Evolutionary conservation across 1,140 invertebrate species (phyloP).

Genomic region (Drosophila repleta): DNA sequence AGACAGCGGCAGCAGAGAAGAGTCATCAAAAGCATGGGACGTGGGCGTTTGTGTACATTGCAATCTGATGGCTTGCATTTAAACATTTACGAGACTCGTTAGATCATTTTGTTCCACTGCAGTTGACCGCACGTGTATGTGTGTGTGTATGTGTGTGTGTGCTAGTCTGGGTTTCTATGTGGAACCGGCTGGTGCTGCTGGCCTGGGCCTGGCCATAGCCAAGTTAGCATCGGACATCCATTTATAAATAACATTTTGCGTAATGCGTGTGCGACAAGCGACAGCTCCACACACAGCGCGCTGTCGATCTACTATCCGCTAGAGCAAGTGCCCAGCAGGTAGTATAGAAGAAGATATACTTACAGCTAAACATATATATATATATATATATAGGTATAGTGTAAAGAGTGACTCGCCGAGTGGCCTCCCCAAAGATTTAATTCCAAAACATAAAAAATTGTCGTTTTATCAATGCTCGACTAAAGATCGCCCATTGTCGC

Average conservation of each 20-base stretch:
- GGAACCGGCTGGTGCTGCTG: constrained; percentile 32
- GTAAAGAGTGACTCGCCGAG: constrained; percentile 10
- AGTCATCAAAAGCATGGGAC: neutral
- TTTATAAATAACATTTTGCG: constrained; percentile 83
- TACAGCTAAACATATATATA: constrained; percentile 1
- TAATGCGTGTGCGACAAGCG: constrained; percentile 66
- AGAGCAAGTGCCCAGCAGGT: constrained; percentile 1
- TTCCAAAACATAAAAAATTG: constrained; percentile 54
- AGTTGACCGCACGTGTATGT: constrained; percentile 12
- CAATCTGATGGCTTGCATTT: constrained; percentile 12
- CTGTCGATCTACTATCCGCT: constrained; percentile 33
- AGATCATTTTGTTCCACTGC: constrained; percentile 22
- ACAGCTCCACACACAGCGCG: constrained; percentile 28
- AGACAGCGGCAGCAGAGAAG: constrained; percentile 9
- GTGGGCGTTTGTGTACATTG: constrained; percentile 40
- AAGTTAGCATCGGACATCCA: constrained; percentile 60
- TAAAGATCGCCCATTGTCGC: constrained; percentile 48
- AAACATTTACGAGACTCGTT: constrained; percentile 1
- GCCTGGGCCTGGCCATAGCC: constrained; percentile 59
- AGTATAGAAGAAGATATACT: constrained; percentile 1
- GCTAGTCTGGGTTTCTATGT: constrained; percentile 20
- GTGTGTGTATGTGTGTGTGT: constrained; percentile 1
- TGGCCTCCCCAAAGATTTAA: constrained; percentile 71
- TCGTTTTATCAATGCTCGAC: constrained; percentile 51
- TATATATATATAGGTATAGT: too few species aligned